Conservation (phyloP, 2,888 invertebrate genomes). For the Dione juno region DNA sequence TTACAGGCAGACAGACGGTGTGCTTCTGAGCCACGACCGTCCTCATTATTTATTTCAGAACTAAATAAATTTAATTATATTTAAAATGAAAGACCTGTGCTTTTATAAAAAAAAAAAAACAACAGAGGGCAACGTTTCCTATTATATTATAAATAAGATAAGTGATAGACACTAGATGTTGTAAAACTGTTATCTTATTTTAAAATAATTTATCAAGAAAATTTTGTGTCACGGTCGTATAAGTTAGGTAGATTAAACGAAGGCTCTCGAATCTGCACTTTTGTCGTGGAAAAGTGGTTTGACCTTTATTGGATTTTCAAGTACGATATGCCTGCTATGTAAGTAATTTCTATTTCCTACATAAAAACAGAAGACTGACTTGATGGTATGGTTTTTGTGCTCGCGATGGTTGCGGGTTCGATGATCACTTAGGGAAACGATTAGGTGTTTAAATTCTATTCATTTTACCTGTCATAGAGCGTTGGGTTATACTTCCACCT, state of each 20-base stretch:
- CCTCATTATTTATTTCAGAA: too few relatives aligned
- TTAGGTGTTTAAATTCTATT: not conserved
- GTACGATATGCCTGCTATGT: not conserved
- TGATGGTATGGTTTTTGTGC: not conserved
- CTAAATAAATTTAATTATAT: too few relatives aligned
- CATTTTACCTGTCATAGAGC: too few relatives aligned
- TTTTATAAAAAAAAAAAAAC: too few relatives aligned
- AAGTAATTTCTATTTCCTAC: slow-evolving; percentile 4
- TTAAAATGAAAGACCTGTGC: too few relatives aligned
- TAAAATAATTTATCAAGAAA: not conserved
- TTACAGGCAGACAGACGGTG: too few relatives aligned
- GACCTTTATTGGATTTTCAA: slow-evolving; percentile 22
- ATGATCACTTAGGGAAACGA: not conserved
- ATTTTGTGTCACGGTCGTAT: slow-evolving; percentile 18
- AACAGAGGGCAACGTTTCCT: too few relatives aligned
- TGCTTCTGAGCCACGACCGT: too few relatives aligned
- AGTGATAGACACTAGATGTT: not conserved
- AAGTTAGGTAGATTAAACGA: slow-evolving; percentile 22
- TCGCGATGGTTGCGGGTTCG: not conserved
- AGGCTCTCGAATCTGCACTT: slow-evolving; percentile 14
- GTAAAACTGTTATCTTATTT: not conserved
- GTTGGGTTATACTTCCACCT: not conserved
- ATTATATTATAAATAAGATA: not conserved
- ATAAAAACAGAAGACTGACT: not conserved
- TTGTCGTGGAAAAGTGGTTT: slow-evolving; percentile 22